Evolutionary conservation across 2,797 vertebrate genomes (phyloP).

Genomic region (Kryptolebias ocellatus): DNA sequence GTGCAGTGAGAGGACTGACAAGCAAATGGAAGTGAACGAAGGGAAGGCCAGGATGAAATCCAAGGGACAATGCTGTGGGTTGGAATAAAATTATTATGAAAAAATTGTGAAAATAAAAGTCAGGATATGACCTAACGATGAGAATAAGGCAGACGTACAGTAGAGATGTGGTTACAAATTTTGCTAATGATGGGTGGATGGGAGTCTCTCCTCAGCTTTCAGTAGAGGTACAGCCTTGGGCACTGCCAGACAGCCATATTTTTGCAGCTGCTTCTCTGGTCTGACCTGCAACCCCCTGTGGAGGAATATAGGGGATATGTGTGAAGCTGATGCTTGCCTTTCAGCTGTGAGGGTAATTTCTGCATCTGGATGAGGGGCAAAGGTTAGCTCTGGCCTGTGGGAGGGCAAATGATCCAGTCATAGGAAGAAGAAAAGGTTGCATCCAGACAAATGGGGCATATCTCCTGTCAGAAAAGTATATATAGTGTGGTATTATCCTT

Average conservation of each 20-base stretch:
- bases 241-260: conserved; percentile 65
- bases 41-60: conserved; percentile 22
- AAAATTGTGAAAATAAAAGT: conserved; percentile 27
- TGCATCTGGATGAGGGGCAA: conserved; percentile 72
- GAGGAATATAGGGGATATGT: conserved; percentile 53
- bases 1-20: conserved; percentile 37
- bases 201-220: conserved; percentile 48
- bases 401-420: conserved; percentile 63
- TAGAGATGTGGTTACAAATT: conserved; percentile 59
- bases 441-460: conserved; percentile 69
- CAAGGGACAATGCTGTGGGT: conserved; percentile 17
- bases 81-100: conserved; percentile 32
- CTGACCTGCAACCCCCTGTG: conserved; percentile 65
- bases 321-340: conserved; percentile 64
- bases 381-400: conserved; percentile 67
- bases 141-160: conserved; percentile 33
- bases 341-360: conserved; percentile 77
- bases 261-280: conserved; percentile 71
- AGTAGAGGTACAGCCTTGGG: conserved; percentile 67
- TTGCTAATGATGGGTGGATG: conserved; percentile 63
- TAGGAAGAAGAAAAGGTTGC: conserved; percentile 40
- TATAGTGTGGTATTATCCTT: conserved; percentile 58
- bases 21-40: conserved; percentile 30
- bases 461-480: conserved; percentile 50
- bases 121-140: conserved; percentile 47